Evolutionary conservation across 2,113 vertebrate genomes (phyloP), one percentile per base, ranked within the genome.

Genomic region (Onychorhynchus coronatus): DNA sequence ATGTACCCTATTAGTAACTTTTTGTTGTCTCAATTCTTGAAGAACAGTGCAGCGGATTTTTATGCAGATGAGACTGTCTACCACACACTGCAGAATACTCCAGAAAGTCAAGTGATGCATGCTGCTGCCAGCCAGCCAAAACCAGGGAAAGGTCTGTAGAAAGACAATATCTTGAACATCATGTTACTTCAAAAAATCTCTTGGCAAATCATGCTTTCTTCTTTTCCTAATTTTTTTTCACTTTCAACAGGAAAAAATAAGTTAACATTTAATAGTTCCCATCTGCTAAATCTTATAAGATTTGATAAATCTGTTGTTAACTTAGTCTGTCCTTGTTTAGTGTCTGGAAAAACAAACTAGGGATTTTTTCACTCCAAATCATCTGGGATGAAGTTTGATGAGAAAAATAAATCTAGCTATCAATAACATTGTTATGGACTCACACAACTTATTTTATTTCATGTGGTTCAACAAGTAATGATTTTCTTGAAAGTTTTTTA

Each of bases 131-230:
- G 97, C 31, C 97, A 98, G 72, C 97, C 97, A 88, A 98, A 98
- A 91, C 96, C 79, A 93, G 98, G 97, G 53, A 99, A 99, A 99
- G 98, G 99, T 99, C 81, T 73, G 97, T 89, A 86, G 56, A 94
- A 76, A 77, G 20, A 88, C 19, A 2, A 0, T 56, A 21, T 49
- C 31, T 71, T 63, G 27, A 67, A 67, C 16, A 8, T 66, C 31
- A 28, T 27, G 7, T 37, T 72, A 24, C 52, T 81, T 77, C 4
- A 17, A 65, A 47, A 87, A 94, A 25, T 30, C 25, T 68, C 35
- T 78, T 84, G 39, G 25, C 4, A 37, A 72, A 63, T 59, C 6
- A n/a, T 82, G 13, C 5, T 72, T 67, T 87, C 30, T 76, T 30
- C 24, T 89, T 77, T 59, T 74, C 7, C 28, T 44, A 9, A 0